These are phyloP conservation scores for Ridgeia piscesae DNA, from an alignment of 1,140 invertebrate species.

Conservation along the genomic window DNA sequence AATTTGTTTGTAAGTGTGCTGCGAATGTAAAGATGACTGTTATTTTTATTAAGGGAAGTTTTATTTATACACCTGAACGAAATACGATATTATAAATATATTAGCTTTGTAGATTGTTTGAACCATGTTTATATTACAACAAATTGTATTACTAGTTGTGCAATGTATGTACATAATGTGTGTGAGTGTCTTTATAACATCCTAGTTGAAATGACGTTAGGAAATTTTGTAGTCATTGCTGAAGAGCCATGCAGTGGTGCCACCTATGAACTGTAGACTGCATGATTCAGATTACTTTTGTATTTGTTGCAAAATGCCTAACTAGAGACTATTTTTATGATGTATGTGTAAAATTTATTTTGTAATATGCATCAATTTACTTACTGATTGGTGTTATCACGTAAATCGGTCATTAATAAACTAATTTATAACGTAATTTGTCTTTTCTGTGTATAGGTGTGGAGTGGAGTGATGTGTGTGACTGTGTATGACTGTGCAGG, in stretches of 20 bases:
- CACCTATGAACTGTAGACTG: background rate
- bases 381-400: background rate
- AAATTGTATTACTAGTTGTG: background rate
- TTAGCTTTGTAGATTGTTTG: background rate
- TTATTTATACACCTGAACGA: background rate
- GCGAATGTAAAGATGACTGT: background rate
- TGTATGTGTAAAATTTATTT: background rate
- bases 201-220: background rate
- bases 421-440: background rate
- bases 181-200: slow-evolving; percentile 1
- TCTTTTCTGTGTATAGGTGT: background rate
- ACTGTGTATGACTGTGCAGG: too few species aligned
- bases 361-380: slow-evolving; percentile 2
- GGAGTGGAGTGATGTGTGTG: too few species aligned
- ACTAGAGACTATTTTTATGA: background rate
- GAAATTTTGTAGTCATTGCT: background rate
- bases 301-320: background rate
- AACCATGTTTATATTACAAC: background rate
- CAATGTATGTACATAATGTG: background rate
- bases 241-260: background rate
- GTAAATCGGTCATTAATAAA: background rate
- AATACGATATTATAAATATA: slow-evolving; percentile 3
- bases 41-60: slow-evolving; percentile 6
- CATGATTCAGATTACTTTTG: background rate
- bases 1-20: background rate